These are phyloP conservation scores for Drepana arcuata DNA, from an alignment of 1,140 invertebrate species.

Conservation along the genomic window DNA sequence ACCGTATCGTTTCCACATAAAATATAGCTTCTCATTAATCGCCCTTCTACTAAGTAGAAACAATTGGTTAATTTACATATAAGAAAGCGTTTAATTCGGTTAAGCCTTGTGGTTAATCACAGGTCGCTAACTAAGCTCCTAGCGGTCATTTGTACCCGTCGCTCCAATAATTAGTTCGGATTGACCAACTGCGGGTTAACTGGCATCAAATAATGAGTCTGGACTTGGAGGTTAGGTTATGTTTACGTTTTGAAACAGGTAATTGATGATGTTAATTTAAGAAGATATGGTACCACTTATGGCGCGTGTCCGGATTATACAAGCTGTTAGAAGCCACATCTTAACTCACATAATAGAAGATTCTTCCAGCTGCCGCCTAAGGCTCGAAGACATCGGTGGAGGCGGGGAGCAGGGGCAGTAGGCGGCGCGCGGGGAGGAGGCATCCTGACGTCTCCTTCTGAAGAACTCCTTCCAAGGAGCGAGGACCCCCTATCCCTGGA, in stretches of 20 bases:
- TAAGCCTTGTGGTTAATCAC: constrained; percentile 48
- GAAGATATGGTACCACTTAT: constrained; percentile 4
- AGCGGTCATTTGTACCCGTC: constrained; percentile 58
- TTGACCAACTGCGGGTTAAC: constrained; percentile 37
- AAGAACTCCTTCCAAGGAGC: constrained; percentile 63
- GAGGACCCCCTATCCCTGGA: constrained; percentile 52
- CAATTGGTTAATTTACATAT: constrained; percentile 53
- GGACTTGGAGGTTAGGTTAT: constrained; percentile 13
- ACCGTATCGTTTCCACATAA: constrained; percentile 16
- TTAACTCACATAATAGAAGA: constrained; percentile 76
- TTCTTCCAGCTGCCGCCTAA: constrained; percentile 78
- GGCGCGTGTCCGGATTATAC: too few species aligned
- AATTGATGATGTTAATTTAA: constrained; percentile 1
- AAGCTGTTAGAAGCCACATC: constrained; percentile 29
- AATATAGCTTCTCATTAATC: constrained; percentile 28
- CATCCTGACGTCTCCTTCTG: constrained; percentile 66
- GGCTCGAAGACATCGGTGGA: constrained; percentile 74
- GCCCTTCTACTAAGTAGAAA: constrained; percentile 28
- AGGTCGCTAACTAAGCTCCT: constrained; percentile 38
- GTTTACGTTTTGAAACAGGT: not conserved
- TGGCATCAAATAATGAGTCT: constrained; percentile 29
- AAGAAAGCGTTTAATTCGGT: constrained; percentile 58
- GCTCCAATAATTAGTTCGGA: constrained; percentile 47
- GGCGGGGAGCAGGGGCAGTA: constrained; percentile 55
- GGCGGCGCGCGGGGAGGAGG: constrained; percentile 40